phyloP scores from a whole-genome alignment of 2,888 invertebrate species.

The Ectemnius continuus region DNA sequence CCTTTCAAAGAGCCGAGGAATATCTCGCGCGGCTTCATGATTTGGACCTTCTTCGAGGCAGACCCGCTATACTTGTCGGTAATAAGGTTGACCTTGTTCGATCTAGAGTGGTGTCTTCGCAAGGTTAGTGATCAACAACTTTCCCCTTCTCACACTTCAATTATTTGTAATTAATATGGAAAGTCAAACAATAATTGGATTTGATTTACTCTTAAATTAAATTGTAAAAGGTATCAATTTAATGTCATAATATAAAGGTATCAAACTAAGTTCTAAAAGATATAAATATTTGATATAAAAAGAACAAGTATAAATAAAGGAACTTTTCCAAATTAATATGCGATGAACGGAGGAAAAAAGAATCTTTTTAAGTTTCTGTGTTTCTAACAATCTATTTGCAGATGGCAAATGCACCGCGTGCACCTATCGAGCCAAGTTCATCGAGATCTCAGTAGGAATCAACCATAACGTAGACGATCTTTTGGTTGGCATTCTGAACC shows the following conservation, averaged over 20 bases:
- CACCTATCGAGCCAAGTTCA: conserved; percentile 94
- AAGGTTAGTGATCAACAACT: conserved; percentile 83
- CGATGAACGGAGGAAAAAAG: too few relatives aligned
- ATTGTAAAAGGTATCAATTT: too few relatives aligned
- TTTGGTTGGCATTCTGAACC: conserved; percentile 93
- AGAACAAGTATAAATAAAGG: too few relatives aligned
- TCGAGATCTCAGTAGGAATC: conserved; percentile 97
- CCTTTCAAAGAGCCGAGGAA: conserved; percentile 90
- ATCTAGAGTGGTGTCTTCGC: conserved; percentile 91
- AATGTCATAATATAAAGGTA: too few relatives aligned
- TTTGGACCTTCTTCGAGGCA: conserved; percentile 86
- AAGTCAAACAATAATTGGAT: too few relatives aligned
- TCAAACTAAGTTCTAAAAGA: too few relatives aligned
- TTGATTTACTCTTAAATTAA: too few relatives aligned
- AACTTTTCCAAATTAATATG: too few relatives aligned
- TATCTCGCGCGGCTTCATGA: conserved; percentile 88
- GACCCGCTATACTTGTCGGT: conserved; percentile 92
- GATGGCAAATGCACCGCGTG: conserved; percentile 96
- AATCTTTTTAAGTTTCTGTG: too few relatives aligned
- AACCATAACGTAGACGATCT: conserved; percentile 98
- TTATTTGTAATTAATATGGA: too few relatives aligned
- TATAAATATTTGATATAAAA: too few relatives aligned
- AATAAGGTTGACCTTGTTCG: conserved; percentile 97
- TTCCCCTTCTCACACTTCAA: background rate
- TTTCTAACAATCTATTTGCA: conserved; percentile 75